A percentile compares a stretch with the other conserved stretches of the same genome.
These are phyloP conservation scores for Mesochorus sp. DNA, from an alignment of 2,888 invertebrate genomes.

Conservation along the genomic window DNA sequence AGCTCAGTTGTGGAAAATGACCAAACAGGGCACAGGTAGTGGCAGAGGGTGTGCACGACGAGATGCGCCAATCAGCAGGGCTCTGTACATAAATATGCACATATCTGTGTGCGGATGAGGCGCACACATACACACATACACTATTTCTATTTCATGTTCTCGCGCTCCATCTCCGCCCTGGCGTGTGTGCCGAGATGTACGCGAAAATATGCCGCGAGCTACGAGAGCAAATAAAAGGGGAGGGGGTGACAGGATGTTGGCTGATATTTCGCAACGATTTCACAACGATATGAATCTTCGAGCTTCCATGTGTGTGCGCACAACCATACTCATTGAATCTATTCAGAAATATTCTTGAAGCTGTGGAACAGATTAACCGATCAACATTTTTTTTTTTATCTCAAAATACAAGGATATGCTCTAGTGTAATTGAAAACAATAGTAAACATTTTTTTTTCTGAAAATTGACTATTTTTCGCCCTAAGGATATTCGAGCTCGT, in stretches of 20 bases:
- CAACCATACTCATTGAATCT: slow-evolving; percentile 23
- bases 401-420: not conserved
- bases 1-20: slow-evolving; percentile 56
- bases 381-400: not conserved
- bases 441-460: no score
- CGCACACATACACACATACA: not conserved
- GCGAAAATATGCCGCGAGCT: slow-evolving; percentile 43
- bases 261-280: slow-evolving; percentile 33
- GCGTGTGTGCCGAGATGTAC: not conserved
- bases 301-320: not conserved
- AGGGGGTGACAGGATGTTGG: not conserved
- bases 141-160: not conserved
- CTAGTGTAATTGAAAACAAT: no score
- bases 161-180: slow-evolving; percentile 5
- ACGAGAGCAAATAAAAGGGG: not conserved
- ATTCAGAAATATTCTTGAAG: slow-evolving; percentile 8
- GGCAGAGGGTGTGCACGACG: not conserved
- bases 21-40: slow-evolving; percentile 44
- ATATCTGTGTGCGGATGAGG: no score
- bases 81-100: not conserved
- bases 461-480: no score
- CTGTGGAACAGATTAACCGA: not conserved
- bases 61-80: slow-evolving; percentile 48
- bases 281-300: slow-evolving; percentile 19
- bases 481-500: no score